Conservation (phyloP, 2,797 vertebrate genomes). For the Macrochelys suwanniensis region DNA sequence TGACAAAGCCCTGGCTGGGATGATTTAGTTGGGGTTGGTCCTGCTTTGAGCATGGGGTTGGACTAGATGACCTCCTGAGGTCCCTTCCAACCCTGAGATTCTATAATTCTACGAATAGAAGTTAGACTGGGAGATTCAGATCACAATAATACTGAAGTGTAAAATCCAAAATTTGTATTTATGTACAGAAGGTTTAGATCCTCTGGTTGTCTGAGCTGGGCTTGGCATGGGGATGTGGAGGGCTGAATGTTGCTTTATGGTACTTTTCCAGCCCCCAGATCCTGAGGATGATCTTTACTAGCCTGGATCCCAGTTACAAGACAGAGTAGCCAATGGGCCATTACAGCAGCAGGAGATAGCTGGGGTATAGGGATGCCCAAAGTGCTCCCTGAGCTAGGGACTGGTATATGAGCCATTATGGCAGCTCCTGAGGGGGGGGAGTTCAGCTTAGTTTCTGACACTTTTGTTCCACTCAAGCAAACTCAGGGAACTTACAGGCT, state of each 20-base stretch:
- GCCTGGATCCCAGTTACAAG: not conserved
- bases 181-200: not conserved
- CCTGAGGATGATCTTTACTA: not conserved
- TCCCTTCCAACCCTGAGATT: no score
- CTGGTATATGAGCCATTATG: not conserved
- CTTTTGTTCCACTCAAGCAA: not conserved
- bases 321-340: fast-evolving
- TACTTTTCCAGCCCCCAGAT: not conserved
- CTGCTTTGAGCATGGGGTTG: no score
- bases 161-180: not conserved
- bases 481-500: not conserved
- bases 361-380: not conserved
- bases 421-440: not conserved
- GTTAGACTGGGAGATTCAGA: not conserved
- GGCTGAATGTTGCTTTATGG: not conserved
- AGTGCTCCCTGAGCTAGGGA: not conserved
- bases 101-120: no score
- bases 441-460: not conserved
- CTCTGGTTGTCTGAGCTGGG: not conserved
- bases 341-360: not conserved
- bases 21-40: no score
- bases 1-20: no score
- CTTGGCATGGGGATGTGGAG: not conserved
- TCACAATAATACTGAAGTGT: not conserved
- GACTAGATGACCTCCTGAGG: no score